These are phyloP conservation scores for Drosophila asahinai DNA, from an alignment of 1,140 invertebrate genomes.

Conservation along the genomic window DNA sequence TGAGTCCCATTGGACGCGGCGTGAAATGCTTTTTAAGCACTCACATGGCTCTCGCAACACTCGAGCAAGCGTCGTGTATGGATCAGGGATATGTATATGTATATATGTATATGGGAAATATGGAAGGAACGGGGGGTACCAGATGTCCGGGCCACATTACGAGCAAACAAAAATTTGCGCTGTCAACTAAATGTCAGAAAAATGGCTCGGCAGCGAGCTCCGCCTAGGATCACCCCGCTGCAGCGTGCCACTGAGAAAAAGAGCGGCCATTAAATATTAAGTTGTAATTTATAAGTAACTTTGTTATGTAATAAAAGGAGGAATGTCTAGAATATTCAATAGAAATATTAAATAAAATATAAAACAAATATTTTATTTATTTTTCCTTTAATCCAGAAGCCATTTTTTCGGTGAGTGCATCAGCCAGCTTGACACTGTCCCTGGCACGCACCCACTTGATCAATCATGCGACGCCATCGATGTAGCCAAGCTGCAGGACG, in stretches of 20 bases:
- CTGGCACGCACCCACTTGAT: slow-evolving; percentile 78
- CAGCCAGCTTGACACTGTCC: slow-evolving; percentile 57
- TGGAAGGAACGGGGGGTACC: not conserved
- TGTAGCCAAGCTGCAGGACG: slow-evolving; percentile 47
- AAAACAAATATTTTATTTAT: no score
- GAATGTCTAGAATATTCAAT: no score
- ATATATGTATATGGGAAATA: not conserved
- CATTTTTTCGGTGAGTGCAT: slow-evolving; percentile 7
- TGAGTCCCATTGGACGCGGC: slow-evolving; percentile 7
- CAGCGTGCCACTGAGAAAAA: slow-evolving; percentile 17
- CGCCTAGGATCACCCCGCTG: slow-evolving; percentile 27
- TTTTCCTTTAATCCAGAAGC: not conserved
- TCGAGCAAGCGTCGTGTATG: slow-evolving; percentile 43
- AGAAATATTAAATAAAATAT: not conserved
- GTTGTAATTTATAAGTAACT: not conserved
- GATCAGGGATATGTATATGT: slow-evolving; percentile 4
- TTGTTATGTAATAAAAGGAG: not conserved
- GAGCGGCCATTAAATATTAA: not conserved
- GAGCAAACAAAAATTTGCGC: slow-evolving; percentile 81
- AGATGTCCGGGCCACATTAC: slow-evolving; percentile 67
- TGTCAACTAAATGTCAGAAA: slow-evolving; percentile 83
- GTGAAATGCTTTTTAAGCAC: slow-evolving; percentile 81
- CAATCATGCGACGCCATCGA: slow-evolving; percentile 72
- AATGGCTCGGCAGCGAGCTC: slow-evolving; percentile 64
- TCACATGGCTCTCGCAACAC: slow-evolving; percentile 45